These are phyloP conservation scores for Xenopus laevis DNA, from an alignment of 2,113 vertebrate genomes.

Conservation along the genomic window DNA sequence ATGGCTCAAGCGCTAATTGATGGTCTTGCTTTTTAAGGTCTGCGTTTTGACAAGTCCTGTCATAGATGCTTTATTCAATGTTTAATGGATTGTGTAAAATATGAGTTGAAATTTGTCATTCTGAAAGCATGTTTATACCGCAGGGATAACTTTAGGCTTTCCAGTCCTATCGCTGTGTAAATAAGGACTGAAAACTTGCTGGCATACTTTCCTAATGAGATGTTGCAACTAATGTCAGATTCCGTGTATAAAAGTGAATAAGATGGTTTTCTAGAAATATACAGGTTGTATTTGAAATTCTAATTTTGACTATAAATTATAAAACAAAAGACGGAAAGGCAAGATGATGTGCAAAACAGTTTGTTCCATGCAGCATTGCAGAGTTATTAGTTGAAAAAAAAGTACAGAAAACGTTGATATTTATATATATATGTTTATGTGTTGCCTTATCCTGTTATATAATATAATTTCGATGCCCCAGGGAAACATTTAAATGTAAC, in stretches of 20 bases:
- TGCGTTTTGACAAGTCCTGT: slow-evolving; percentile 36
- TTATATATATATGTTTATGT: no score
- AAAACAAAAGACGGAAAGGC: no score
- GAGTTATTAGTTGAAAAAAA: no score
- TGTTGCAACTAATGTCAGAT: not conserved
- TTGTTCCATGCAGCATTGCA: no score
- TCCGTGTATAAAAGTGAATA: not conserved
- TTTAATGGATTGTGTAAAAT: slow-evolving; percentile 37
- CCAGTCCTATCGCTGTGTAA: not conserved
- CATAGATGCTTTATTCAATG: slow-evolving; percentile 29
- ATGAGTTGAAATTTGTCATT: slow-evolving; percentile 18
- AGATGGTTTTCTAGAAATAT: not conserved
- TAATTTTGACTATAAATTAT: not conserved
- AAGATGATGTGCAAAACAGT: no score
- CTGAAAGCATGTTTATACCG: slow-evolving; percentile 20
- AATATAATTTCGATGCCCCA: no score
- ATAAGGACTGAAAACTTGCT: slow-evolving; percentile 7
- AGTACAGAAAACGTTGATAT: no score
- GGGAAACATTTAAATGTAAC: no score
- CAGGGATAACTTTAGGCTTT: slow-evolving; percentile 28
- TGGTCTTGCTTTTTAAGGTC: slow-evolving; percentile 10
- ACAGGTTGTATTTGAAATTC: not conserved
- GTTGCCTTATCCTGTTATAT: no score
- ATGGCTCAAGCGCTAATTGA: slow-evolving; percentile 35
- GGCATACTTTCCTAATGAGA: not conserved